Evolutionary conservation across 2,888 invertebrate species (phyloP), one percentile per base, ranked within the genome.

Genomic region (Beris chalybata): DNA sequence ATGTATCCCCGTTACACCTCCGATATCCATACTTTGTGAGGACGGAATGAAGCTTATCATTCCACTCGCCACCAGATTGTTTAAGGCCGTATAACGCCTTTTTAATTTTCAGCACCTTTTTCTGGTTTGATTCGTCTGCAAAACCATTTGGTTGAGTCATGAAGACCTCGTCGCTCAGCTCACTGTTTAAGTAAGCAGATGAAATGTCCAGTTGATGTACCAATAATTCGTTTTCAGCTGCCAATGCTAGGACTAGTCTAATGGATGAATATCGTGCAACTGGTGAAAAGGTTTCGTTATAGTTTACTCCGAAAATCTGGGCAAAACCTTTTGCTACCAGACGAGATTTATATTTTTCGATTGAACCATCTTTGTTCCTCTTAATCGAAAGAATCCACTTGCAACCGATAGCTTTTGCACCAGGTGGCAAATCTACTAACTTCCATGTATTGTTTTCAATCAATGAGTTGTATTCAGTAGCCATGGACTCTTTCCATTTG

Each of bases 11-110:
- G 5, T 52, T 12, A 22, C 52, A 52, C 7, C 7, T 4, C 4
- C 5, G 6, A 12, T 29, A 52, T 52, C 52, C 15, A 15, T 29
- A 11, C 22, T 52, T 52, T 5, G 12, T 15, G 5, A 56, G 13
- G 13, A 48, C 56, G 5, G 5, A 9, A 4, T 56, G 13, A 29
- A 65, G 38, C 32, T 55, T 56, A 9, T 56, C 56, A 12, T 65
- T 48, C 65, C 65, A 65, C 11, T 54, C 56, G 15, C 56, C 45
- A 15, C 48, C 44, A 44, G 44, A 13, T 54, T 64, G 64, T 31
- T 64, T 64, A 4, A 64, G 13, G 15, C 64, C 64, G 43, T 65
- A 65, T 11, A 65, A 15, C 29, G 56, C 30, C 31, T 56, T 65
- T 5, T 47, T 29, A 22, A 56, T 38, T 31, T 56, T 65, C 22